Evolutionary conservation across 2,888 invertebrate species (phyloP).

Genomic region (Nesidiocoris tenuis): DNA sequence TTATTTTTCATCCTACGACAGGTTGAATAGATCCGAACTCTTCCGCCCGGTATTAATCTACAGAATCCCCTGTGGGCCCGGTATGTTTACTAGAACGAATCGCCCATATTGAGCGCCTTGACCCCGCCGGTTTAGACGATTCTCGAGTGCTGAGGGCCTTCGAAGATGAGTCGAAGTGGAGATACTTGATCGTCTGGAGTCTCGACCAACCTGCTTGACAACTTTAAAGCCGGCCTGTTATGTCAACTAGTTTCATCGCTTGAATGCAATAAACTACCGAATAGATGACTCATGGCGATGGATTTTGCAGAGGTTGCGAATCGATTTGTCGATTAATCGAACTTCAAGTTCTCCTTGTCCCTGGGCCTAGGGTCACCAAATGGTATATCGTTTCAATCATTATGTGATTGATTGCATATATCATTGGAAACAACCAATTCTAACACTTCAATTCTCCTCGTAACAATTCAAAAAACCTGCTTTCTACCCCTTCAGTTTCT

Average conservation of each 20-base stretch:
- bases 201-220: neutral
- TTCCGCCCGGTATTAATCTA: neutral
- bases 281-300: too few relatives aligned
- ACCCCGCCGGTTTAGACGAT: slow-evolving; percentile 6
- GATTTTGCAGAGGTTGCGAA: too few relatives aligned
- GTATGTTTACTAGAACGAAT: slow-evolving; percentile 26
- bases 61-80: neutral
- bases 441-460: too few relatives aligned
- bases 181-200: neutral
- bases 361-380: too few relatives aligned
- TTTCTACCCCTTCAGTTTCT: too few relatives aligned
- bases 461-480: too few relatives aligned
- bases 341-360: too few relatives aligned
- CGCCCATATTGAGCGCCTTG: slow-evolving; percentile 9
- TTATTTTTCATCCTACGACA: neutral
- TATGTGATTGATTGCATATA: too few relatives aligned
- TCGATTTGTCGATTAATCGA: too few relatives aligned
- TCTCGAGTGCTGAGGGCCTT: too few relatives aligned
- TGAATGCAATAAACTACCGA: neutral
- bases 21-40: neutral
- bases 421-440: too few relatives aligned
- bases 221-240: neutral
- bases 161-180: neutral
- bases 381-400: too few relatives aligned
- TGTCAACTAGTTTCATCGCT: neutral